Percentiles rank a stretch among this genome's conserved stretches.
Evolutionary conservation across 2,888 invertebrate species (phyloP).

Genomic region (Taphrorychus bicolor): DNA sequence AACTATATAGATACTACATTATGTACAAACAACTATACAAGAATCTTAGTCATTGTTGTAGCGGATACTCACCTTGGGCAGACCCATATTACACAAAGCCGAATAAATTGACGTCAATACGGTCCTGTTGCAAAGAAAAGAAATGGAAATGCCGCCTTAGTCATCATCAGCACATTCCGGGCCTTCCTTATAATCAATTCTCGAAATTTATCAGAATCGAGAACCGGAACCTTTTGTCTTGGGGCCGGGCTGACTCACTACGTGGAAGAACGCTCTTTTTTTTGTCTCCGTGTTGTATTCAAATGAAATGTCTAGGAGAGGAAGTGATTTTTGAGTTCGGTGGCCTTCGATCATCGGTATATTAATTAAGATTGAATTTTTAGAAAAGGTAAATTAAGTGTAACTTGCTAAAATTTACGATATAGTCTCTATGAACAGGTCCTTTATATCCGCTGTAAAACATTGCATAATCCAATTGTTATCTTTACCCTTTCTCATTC

Average conservation of each 20-base stretch:
- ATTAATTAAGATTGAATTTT: not conserved
- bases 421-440: no score
- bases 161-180: slow-evolving; percentile 8
- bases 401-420: no score
- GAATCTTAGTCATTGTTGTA: no score
- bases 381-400: no score
- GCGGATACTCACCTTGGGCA: not conserved
- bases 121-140: slow-evolving; percentile 5
- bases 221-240: slow-evolving; percentile 12
- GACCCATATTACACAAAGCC: not conserved
- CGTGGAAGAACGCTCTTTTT: not conserved
- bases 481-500: no score
- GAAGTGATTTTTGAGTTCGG: not conserved
- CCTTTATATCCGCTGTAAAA: no score
- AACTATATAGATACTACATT: no score
- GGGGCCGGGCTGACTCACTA: not conserved
- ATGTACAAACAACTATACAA: no score
- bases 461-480: no score
- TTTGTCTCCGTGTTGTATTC: not conserved
- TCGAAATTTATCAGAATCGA: slow-evolving; percentile 21
- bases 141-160: not conserved
- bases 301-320: not conserved
- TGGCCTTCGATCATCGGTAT: not conserved
- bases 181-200: slow-evolving; percentile 20
- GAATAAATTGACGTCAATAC: not conserved